phyloP scores from a whole-genome alignment of 2,113 vertebrate genomes.

The Oxyruncus cristatus region DNA sequence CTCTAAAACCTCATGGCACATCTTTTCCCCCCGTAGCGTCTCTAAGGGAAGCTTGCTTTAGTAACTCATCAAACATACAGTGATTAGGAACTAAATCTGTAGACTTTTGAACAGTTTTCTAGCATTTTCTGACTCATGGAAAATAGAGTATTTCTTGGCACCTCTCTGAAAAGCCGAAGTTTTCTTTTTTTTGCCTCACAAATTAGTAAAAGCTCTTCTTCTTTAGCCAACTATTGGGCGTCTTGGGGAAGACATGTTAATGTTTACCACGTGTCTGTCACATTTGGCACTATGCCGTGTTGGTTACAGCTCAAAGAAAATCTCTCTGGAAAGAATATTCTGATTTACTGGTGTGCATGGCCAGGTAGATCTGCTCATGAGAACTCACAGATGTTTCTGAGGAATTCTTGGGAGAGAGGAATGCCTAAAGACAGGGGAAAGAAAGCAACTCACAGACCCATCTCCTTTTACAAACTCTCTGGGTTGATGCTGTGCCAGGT shows the following conservation, averaged over 20 bases:
- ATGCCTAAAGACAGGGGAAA: neutral
- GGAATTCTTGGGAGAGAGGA: neutral
- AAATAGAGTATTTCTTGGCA: neutral
- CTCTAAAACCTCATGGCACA: neutral
- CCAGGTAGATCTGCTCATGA: neutral
- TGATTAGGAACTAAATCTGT: neutral
- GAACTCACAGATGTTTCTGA: neutral
- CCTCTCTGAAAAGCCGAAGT: neutral
- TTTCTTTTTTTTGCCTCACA: neutral
- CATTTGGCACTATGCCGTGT: neutral
- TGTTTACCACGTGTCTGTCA: neutral
- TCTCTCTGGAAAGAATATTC: neutral
- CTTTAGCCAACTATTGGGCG: neutral
- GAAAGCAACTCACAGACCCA: neutral
- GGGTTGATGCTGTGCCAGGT: fast-evolving
- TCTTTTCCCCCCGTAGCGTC: neutral
- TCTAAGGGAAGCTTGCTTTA: neutral
- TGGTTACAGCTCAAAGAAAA: neutral
- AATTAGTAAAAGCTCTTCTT: neutral
- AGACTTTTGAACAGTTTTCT: neutral
- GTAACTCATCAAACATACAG: neutral
- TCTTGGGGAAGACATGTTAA: neutral
- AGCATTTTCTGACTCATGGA: neutral
- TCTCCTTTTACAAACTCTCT: neutral
- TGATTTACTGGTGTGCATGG: neutral